Evolutionary conservation across 2,113 vertebrate genomes (phyloP).

Genomic region (Odontesthes bonariensis): DNA sequence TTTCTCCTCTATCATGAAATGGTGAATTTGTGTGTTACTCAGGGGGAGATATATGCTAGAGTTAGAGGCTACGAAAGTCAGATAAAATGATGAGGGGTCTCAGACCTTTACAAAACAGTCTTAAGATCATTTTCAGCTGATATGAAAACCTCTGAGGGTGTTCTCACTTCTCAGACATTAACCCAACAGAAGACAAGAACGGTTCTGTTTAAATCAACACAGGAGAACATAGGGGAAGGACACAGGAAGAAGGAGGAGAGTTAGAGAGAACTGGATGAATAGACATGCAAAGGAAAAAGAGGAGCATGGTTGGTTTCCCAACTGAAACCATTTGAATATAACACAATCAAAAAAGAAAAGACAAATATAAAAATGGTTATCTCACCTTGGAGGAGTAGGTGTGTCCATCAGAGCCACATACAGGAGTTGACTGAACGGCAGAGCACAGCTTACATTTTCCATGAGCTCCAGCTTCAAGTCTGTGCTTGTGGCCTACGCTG

Average conservation of each 20-base stretch:
- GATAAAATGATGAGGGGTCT: neutral
- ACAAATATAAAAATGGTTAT: neutral
- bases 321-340: neutral
- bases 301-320: neutral
- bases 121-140: constrained; percentile 1
- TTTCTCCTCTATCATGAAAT: constrained; percentile 11
- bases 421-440: constrained; percentile 52
- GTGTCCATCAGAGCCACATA: constrained; percentile 88
- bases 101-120: constrained; percentile 9
- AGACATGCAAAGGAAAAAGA: neutral
- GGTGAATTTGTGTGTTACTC: constrained; percentile 11
- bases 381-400: constrained; percentile 86
- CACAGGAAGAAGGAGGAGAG: neutral
- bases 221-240: neutral
- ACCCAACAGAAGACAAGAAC: neutral
- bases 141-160: neutral
- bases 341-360: neutral
- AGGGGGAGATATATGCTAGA: neutral
- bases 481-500: constrained; percentile 83
- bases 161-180: constrained; percentile 15
- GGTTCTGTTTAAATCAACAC: constrained; percentile 13
- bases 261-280: neutral
- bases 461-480: constrained; percentile 80
- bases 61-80: constrained; percentile 1
- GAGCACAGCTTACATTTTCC: constrained; percentile 90